phyloP scores from a whole-genome alignment of 2,113 vertebrate genomes.

The Nycticryphes semicollaris region DNA sequence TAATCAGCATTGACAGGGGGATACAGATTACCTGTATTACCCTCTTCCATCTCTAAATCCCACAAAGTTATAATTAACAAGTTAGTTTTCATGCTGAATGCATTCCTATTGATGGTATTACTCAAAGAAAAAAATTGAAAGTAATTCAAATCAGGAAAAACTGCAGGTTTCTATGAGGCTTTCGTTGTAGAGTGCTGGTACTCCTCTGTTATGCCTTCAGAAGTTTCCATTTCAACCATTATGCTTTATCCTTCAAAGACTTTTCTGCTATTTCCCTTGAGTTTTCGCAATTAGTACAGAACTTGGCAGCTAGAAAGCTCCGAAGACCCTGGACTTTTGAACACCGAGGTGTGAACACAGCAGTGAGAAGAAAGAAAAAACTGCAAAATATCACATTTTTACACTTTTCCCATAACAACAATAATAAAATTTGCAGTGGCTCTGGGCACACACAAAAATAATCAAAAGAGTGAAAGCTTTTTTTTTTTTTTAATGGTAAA shows the following conservation, averaged over 20 bases:
- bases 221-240: background rate
- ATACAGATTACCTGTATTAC: background rate
- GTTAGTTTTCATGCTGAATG: background rate
- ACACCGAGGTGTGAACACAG: background rate
- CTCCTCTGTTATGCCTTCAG: background rate
- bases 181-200: background rate
- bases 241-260: background rate
- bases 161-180: background rate
- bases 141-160: background rate
- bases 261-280: background rate
- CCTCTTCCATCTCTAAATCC: background rate
- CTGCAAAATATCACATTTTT: background rate
- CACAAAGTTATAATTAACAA: background rate
- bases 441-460: background rate
- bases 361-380: background rate
- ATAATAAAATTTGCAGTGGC: background rate
- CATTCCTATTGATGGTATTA: background rate
- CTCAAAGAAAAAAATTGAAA: background rate
- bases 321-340: background rate
- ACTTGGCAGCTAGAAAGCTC: background rate
- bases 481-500: background rate
- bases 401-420: background rate
- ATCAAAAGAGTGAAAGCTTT: background rate
- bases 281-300: background rate
- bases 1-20: background rate